These are phyloP conservation scores for Blastobasis adustella DNA, from an alignment of 2,888 invertebrate species.

Conservation along the genomic window DNA sequence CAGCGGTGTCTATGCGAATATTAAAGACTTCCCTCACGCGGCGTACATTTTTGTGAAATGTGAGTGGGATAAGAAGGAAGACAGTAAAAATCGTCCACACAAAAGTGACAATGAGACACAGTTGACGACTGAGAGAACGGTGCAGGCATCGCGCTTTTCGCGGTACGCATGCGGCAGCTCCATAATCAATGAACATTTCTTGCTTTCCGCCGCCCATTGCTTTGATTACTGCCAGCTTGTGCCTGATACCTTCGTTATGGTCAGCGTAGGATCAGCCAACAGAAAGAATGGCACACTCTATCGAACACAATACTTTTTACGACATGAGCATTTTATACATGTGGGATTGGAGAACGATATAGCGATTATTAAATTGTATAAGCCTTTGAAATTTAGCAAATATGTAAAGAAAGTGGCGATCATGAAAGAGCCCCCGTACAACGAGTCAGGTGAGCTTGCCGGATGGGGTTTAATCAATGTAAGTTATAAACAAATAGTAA, in stretches of 20 bases:
- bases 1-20: constrained; percentile 14
- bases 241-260: not conserved
- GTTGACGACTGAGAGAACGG: too few relatives aligned
- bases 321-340: constrained; percentile 10
- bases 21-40: constrained; percentile 19
- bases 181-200: constrained; percentile 25
- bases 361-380: constrained; percentile 13
- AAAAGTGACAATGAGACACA: not conserved
- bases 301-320: not conserved
- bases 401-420: constrained; percentile 18
- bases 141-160: too few relatives aligned
- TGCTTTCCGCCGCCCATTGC: constrained; percentile 35
- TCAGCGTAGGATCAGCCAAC: not conserved
- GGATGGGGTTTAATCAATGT: constrained; percentile 24
- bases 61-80: not conserved
- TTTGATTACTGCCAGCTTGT: constrained; percentile 8
- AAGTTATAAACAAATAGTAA: too few relatives aligned
- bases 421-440: constrained; percentile 14
- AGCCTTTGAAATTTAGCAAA: constrained; percentile 5
- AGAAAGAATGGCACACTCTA: not conserved
- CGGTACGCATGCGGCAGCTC: constrained; percentile 29
- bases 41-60: constrained; percentile 17
- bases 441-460: constrained; percentile 14
- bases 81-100: too few relatives aligned
- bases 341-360: constrained; percentile 9